Base-by-base conservation (phyloP, 92 coral and sea anemone genomes). In the Diadumene lineata region DNA sequence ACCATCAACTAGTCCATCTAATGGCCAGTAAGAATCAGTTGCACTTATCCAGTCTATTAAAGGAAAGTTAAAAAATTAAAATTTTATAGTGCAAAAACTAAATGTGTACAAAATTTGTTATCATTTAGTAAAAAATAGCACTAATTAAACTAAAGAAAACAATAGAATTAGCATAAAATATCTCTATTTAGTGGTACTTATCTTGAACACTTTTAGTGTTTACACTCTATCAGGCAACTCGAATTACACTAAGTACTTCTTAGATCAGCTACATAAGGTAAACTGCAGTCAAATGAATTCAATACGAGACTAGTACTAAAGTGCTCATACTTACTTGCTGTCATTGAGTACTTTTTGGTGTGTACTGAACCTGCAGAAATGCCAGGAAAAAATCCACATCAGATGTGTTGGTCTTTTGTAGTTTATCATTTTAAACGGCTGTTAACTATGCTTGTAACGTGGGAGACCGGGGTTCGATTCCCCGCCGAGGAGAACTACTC, bases 391-490 rank as follows among this genome's bases (percentile, higher is more conserved):
- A 38, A 38, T 38, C 7, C 13, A 4, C 13, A 38, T 4, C 6
- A 38, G n/a, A n/a, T n/a, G n/a, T n/a, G n/a, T n/a, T n/a, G n/a
- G n/a, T n/a, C n/a, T n/a, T n/a, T n/a, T n/a, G n/a, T n/a, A n/a
- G n/a, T n/a, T n/a, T n/a, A n/a, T n/a, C 19, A 28, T 3, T n/a
- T 21, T 51, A 50, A 38, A 38, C 48, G 13, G 48, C 13, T 38
- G 48, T 4, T 4, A 38, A 38, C 48, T 29, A 23, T 11, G 19
- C 32, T 25, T 64, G 48, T 38, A n/a, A n/a, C n/a, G n/a, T n/a
- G 97, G 97, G 92, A 90, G 97, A 90, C 97, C 97, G 97, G 97
- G 97, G 89, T 91, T 91, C 97, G 89, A 91, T 91, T 91, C 97
- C 97, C 97, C 92, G 97, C 90, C 97, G 97, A 92, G 97, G 97